Evolutionary conservation across 1,140 invertebrate genomes (phyloP), one percentile per base, ranked within the genome.

Genomic region (Mactra quadrangularis): DNA sequence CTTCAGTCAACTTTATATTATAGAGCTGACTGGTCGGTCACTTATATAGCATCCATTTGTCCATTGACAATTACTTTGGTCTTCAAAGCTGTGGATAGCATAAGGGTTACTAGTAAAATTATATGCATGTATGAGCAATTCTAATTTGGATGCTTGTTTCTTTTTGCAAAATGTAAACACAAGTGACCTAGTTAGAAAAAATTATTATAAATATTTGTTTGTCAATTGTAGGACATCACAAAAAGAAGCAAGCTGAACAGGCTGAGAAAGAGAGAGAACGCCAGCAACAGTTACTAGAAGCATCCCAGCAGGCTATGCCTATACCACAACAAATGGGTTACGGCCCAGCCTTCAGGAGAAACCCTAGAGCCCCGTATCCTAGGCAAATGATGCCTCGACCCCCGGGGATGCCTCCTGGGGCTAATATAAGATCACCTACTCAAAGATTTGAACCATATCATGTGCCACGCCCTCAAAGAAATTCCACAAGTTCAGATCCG

Each of bases 181-280:
- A n/a, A n/a, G n/a, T n/a, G n/a, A n/a, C n/a, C n/a, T n/a, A n/a
- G n/a, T n/a, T n/a, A n/a, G n/a, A n/a, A n/a, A n/a, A n/a, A n/a
- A n/a, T n/a, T n/a, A n/a, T n/a, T n/a, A n/a, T n/a, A n/a, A n/a
- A n/a, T n/a, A n/a, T n/a, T n/a, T n/a, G n/a, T n/a, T n/a, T n/a
- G n/a, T n/a, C n/a, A n/a, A n/a, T n/a, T n/a, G n/a, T 50, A 72
- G 70, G 70, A 41, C 70, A 72, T 41, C 70, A 72, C 41, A 72
- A 72, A 29, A 72, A 72, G 29, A 72, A 72, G 31, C 70, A 72
- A 57, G 50, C 53, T 6, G 66, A 71, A 29, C n/a, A n/a, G n/a
- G n/a, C n/a, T n/a, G 38, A 41, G 38, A 72, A 72, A 38, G 70
- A 72, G 17, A 72, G 55, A 57, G 64, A 68, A 50, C n/a, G 64